Evolutionary conservation across 2,888 invertebrate species (phyloP).

Genomic region (Clivina fossor): DNA sequence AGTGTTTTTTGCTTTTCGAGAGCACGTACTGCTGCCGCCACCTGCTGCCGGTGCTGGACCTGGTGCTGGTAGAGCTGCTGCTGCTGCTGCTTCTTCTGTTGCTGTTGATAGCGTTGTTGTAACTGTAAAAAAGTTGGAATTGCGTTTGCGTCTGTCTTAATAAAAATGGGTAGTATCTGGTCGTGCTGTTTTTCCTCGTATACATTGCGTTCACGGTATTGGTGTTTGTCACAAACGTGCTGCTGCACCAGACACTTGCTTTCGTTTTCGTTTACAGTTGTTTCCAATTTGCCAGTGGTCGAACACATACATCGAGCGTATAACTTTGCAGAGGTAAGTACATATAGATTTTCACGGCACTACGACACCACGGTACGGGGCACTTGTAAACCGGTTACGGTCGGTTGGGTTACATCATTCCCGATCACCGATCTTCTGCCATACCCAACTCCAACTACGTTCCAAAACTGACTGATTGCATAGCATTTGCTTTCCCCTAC

Average conservation of each 20-base stretch:
- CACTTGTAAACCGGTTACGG: slow-evolving; percentile 29
- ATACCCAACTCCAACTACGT: slow-evolving; percentile 17
- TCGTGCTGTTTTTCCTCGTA: slow-evolving; percentile 3
- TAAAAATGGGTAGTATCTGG: too few relatives aligned
- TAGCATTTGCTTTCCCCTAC: slow-evolving; percentile 19
- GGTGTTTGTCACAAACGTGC: slow-evolving; percentile 24
- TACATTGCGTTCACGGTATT: slow-evolving; percentile 18
- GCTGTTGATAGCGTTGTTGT: too few relatives aligned
- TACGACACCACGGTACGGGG: slow-evolving; percentile 6
- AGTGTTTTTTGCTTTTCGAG: too few relatives aligned
- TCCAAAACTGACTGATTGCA: slow-evolving; percentile 24
- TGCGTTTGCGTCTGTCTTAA: too few relatives aligned
- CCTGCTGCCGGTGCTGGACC: too few relatives aligned
- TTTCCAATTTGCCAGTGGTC: slow-evolving; percentile 27
- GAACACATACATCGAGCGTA: slow-evolving; percentile 28
- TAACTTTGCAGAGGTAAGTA: slow-evolving; percentile 6
- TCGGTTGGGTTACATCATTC: slow-evolving; percentile 33
- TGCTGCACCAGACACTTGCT: too few relatives aligned
- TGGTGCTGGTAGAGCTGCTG: too few relatives aligned
- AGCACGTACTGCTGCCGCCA: too few relatives aligned
- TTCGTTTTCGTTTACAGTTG: slow-evolving; percentile 17
- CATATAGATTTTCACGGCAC: slow-evolving; percentile 8
- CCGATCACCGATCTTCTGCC: slow-evolving; percentile 10
- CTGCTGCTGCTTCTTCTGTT: too few relatives aligned
- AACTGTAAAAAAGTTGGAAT: too few relatives aligned